These are phyloP conservation scores for Phoebastria nigripes DNA, from an alignment of 2,797 vertebrate species.

Conservation along the genomic window DNA sequence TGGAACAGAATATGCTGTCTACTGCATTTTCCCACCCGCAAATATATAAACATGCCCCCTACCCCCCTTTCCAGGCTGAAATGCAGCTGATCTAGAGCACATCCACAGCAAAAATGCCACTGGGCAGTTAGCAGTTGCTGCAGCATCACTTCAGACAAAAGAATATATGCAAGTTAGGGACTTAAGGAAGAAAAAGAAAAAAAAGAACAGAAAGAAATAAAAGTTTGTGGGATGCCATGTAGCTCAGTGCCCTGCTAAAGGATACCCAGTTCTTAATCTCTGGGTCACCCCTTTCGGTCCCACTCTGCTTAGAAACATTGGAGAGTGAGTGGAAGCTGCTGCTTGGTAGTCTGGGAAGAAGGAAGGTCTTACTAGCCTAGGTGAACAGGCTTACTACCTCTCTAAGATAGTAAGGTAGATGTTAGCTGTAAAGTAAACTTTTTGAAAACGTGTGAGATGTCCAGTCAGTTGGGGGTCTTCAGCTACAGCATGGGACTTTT, in stretches of 20 bases:
- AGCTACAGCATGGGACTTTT: background rate
- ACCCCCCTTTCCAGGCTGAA: slow-evolving; percentile 4
- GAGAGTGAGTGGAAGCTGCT: background rate
- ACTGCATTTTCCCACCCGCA: slow-evolving; percentile 16
- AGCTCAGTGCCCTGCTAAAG: background rate
- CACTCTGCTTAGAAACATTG: background rate
- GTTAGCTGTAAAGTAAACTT: background rate
- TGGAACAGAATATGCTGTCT: slow-evolving; percentile 53
- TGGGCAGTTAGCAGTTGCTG: slow-evolving; percentile 12
- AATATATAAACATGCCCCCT: slow-evolving; percentile 4
- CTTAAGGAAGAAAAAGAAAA: background rate
- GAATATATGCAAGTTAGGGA: background rate
- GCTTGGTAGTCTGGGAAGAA: background rate
- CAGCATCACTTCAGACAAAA: slow-evolving; percentile 14
- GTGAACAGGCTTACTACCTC: background rate
- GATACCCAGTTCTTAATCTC: background rate
- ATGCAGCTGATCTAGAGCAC: slow-evolving; percentile 26
- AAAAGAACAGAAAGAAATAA: background rate
- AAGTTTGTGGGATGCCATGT: background rate
- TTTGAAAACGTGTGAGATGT: background rate
- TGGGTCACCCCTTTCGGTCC: background rate
- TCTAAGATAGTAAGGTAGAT: background rate
- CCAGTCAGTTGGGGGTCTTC: background rate
- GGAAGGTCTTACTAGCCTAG: background rate
- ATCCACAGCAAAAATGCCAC: background rate